Evolutionary conservation across 1,140 invertebrate species (phyloP), one percentile per base, ranked within the genome.

Genomic region (Macrostomum lignano): DNA sequence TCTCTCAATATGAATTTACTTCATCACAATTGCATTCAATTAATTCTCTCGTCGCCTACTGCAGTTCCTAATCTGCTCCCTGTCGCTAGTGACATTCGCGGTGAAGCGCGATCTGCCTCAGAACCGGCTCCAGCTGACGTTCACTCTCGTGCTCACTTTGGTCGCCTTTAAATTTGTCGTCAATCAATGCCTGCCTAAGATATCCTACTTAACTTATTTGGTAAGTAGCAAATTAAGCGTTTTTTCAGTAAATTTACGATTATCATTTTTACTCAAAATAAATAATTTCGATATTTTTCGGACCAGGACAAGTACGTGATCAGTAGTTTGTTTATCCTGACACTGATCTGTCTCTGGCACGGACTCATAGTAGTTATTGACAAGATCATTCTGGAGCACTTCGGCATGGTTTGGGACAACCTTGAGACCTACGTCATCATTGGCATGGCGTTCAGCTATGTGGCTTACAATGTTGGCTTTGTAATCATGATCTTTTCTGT

Each of bases 241-340:
- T 28, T 28, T 7, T 28, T 9, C 9, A 9, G n/a, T 9, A 24
- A 24, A 9, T 24, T 24, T 24, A n/a, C 23, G n/a, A n/a, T 24
- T 9, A 9, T 9, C 23, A 24, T n/a, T n/a, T n/a, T n/a, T n/a
- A n/a, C n/a, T n/a, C n/a, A n/a, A n/a, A n/a, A n/a, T n/a, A n/a
- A n/a, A n/a, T 30, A 30, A 7, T 7, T 7, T 13, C 7, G 7
- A 30, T 7, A 7, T 17, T 37, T n/a, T n/a, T n/a, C 26, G 10
- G n/a, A n/a, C n/a, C 42, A 55, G 52, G 52, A 55, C 35, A 53
- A 52, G 38, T 55, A 55, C 39, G 38, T 55, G 22, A 38, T 55
- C 32, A 45, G 45, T 2, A 46, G 48, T 7, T 48, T 55, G 48
- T 40, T 51, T 5, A 48, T 52, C 45, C 28, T 55, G 31, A 46